Conservation (phyloP, 1,140 invertebrate species). For the Monochamus saltuarius region DNA sequence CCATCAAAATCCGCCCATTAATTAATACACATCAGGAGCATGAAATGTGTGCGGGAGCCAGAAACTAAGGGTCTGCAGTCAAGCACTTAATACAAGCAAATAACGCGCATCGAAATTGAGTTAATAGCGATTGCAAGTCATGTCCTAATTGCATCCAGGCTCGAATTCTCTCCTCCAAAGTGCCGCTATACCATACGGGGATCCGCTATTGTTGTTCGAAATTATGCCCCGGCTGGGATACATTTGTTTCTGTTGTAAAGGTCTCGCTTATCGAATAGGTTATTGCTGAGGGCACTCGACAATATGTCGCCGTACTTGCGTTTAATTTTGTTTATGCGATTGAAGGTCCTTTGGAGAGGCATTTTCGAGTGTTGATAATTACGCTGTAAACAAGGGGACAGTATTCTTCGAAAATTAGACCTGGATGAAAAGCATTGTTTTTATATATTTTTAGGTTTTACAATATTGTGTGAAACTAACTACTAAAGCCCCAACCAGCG, state of each 20-base stretch:
- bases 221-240: conserved; percentile 12
- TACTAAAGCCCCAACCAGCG: too few relatives aligned
- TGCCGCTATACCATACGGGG: conserved; percentile 13
- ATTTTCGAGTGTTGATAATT: conserved; percentile 3
- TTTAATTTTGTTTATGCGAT: conserved; percentile 21
- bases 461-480: too few relatives aligned
- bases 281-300: conserved; percentile 16
- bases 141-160: conserved; percentile 35
- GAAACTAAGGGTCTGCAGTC: conserved; percentile 30
- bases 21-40: too few relatives aligned
- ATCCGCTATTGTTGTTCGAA: conserved; percentile 13
- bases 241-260: conserved; percentile 20
- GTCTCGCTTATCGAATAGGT: conserved; percentile 16
- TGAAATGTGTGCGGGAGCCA: too few relatives aligned
- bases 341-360: not conserved
- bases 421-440: too few relatives aligned
- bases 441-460: too few relatives aligned
- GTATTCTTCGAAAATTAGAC: not conserved
- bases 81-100: conserved; percentile 39
- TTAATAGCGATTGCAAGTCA: conserved; percentile 39
- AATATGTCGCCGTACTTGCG: conserved; percentile 15
- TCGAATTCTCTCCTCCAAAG: conserved; percentile 24
- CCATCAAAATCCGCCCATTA: too few relatives aligned
- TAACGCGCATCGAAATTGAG: conserved; percentile 37
- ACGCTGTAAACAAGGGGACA: not conserved